Evolutionary conservation across 2,888 invertebrate genomes (phyloP), one percentile per base, ranked within the genome.

Genomic region (Trichogramma evanescens): DNA sequence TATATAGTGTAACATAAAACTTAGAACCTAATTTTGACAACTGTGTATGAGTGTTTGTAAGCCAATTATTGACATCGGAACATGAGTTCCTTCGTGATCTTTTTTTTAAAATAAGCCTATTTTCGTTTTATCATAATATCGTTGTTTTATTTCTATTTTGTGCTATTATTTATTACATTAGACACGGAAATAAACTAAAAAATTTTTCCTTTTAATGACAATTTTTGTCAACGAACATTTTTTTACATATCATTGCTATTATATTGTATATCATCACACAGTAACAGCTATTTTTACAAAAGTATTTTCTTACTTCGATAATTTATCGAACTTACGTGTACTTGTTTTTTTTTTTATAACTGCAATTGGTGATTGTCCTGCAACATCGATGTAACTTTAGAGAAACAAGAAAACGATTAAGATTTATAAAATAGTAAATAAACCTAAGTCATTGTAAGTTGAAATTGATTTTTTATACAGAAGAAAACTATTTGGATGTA

Each of bases 281-380:
- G 7, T 10, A 49, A 10, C 13, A 26, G 5, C 26, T 54, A 48
- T 48, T 48, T 48, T 48, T 48, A 48, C 40, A n/a, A 6, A 39
- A 26, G 26, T 54, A 55, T 59, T 62, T 60, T 59, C 50, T 58
- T 65, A 57, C 38, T 57, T 57, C 48, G 46, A 42, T 10, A 40
- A 51, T 46, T 55, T 49, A 49, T 44, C 7, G 49, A 48, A 55
- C 51, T 9, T 41, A n/a, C 39, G 51, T 54, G 48, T n/a, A 54
- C 59, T 61, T 50, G 51, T 54, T 55, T 50, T 50, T 56, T 62
- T 59, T 48, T 59, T 1, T 49, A 13, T 49, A 49, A 49, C 40
- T 56, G 54, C 57, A 66, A 54, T 55, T 60, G 65, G 68, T 71
- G 69, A 73, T 72, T 70, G 72, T 73, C 71, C 71, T 68, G 62